Evolutionary conservation across 2,797 vertebrate genomes (phyloP), one percentile per base, ranked within the genome.

Genomic region (Etheostoma nigrum): DNA sequence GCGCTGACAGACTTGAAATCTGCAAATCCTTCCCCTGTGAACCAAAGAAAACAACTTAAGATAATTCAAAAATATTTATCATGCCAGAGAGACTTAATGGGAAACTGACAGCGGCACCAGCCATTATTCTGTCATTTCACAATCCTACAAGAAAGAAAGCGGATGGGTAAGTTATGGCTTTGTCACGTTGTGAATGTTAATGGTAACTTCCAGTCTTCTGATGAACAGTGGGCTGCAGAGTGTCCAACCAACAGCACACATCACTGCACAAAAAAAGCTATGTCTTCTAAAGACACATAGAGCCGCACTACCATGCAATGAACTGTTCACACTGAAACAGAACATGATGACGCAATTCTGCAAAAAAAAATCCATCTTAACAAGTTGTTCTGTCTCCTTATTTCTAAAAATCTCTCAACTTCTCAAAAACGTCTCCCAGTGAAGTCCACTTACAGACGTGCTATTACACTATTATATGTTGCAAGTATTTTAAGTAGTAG

Each of bases 11-110:
- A 96, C 91, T 97, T 97, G 95, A 99, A 98, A 93, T 99, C 97
- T 81, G 97, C 95, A 92, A 98, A 98, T 92, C 95, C 96, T 86
- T 99, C 98, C 77, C 97, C 98, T 99, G 94, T 36, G 72, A 88
- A 89, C 44, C 67, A 87, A 81, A 83, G 64, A 87, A 58, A 73
- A 83, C n/a, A 78, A 82, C 63, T 67, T n/a, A 64, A 67, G 60
- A 81, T 72, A 48, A 86, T 83, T 60, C 67, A 86, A 57, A 61
- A 27, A 23, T 27, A 78, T 85, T 72, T 36, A 78, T 78, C 53
- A 62, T 6, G 13, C 33, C 70, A 67, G 25, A 67, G 5, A 66
- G 61, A 48, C 45, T 52, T 1, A 47, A 44, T 51, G 36, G 30
- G 40, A 73, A 65, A 40, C 25, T 18, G 44, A 54, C 49, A 63